These are phyloP conservation scores for Emydura subglobosa DNA, from an alignment of 2,113 vertebrate species.

Conservation along the genomic window DNA sequence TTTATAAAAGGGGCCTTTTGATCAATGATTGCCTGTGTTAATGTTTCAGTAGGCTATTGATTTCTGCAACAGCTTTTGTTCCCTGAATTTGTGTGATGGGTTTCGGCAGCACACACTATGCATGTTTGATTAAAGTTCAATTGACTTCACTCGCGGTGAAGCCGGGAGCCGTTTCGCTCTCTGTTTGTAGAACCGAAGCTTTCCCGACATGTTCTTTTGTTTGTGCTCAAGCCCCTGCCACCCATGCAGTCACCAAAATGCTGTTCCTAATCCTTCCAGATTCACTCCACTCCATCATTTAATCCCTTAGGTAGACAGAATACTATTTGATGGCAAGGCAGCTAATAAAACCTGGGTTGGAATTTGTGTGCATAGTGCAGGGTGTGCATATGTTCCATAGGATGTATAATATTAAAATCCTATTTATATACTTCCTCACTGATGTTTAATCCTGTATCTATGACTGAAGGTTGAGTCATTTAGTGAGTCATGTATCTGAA, in stretches of 20 bases:
- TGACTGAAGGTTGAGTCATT: neutral
- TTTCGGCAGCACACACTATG: constrained; percentile 78
- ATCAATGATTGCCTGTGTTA: constrained; percentile 91
- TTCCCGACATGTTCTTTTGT: constrained; percentile 87
- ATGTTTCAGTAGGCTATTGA: constrained; percentile 96
- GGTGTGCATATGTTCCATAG: neutral
- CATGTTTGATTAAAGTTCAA: constrained; percentile 97
- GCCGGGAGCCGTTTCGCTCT: constrained; percentile 83
- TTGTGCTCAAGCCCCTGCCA: constrained; percentile 87
- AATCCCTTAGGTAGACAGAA: constrained; percentile 84
- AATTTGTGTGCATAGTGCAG: neutral
- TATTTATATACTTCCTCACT: fast-evolving
- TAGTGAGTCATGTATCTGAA: neutral
- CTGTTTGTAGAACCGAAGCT: constrained; percentile 86
- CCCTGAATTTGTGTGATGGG: constrained; percentile 84
- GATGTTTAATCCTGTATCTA: fast-evolving
- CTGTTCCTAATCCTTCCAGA: constrained; percentile 85
- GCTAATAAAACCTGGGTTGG: constrained; percentile 81
- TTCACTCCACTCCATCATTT: constrained; percentile 78
- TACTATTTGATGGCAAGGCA: constrained; percentile 72
- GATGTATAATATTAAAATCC: fast-evolving
- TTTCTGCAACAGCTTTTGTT: constrained; percentile 90
- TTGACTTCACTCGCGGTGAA: constrained; percentile 86
- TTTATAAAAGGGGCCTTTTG: constrained; percentile 86
- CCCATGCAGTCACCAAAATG: constrained; percentile 85